Percentiles rank a stretch among this genome's conserved stretches.
These are phyloP conservation scores for Epinotia ramella DNA, from an alignment of 2,888 invertebrate genomes.

Conservation along the genomic window DNA sequence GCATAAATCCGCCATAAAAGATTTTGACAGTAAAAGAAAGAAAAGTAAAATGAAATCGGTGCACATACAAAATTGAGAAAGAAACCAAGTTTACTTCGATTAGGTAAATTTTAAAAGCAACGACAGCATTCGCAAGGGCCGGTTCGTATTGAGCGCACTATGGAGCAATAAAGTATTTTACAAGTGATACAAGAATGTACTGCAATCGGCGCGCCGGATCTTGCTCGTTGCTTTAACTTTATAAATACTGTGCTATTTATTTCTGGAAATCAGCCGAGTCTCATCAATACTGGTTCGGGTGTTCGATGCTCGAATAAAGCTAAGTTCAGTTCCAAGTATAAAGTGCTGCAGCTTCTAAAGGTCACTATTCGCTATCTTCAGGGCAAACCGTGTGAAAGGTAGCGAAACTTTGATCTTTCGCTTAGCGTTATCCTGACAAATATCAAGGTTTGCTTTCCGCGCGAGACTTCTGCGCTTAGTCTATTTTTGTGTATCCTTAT, in stretches of 20 bases:
- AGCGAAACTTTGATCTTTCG: conserved; percentile 38
- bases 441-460: conserved; percentile 31
- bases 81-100: not conserved
- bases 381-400: conserved; percentile 40
- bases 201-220: conserved; percentile 77
- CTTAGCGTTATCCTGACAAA: conserved; percentile 39
- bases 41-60: not conserved
- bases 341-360: conserved; percentile 32
- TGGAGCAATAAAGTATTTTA: conserved; percentile 82
- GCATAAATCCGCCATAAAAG: too few relatives aligned
- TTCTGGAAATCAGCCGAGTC: conserved; percentile 79
- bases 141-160: conserved; percentile 58
- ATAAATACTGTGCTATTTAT: conserved; percentile 84
- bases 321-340: conserved; percentile 33
- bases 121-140: conserved; percentile 49
- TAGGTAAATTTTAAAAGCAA: not conserved
- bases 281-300: conserved; percentile 70
- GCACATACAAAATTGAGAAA: not conserved
- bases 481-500: conserved; percentile 35
- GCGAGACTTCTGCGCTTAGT: conserved; percentile 33
- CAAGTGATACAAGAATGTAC: conserved; percentile 83
- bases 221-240: conserved; percentile 75
- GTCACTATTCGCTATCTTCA: conserved; percentile 36
- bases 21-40: too few relatives aligned
- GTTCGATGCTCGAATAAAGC: conserved; percentile 49